These are phyloP conservation scores for Melanotaenia duboulayi DNA, from an alignment of 2,113 vertebrate genomes.

Conservation along the genomic window DNA sequence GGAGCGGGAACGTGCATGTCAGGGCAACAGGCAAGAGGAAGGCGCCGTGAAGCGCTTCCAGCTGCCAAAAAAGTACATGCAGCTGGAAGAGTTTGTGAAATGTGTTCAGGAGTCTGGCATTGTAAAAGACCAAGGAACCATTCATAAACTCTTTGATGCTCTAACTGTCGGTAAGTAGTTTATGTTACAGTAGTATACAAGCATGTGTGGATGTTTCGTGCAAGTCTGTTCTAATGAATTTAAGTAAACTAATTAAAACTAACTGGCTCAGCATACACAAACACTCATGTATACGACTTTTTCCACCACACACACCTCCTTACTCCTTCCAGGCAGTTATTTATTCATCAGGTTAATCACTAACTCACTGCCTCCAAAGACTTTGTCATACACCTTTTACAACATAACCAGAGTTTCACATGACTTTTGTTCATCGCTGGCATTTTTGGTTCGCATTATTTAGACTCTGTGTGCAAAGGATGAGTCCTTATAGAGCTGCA, in stretches of 20 bases:
- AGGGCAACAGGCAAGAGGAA: conserved; percentile 66
- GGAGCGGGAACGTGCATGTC: conserved; percentile 78
- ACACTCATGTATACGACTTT: not conserved
- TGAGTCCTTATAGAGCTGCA: not conserved
- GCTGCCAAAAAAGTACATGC: conserved; percentile 92
- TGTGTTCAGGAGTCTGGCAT: conserved; percentile 95
- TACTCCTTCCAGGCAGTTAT: conserved; percentile 43
- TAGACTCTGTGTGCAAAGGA: not conserved
- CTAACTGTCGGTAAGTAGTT: conserved; percentile 88
- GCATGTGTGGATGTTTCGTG: not conserved
- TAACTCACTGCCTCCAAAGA: conserved; percentile 42
- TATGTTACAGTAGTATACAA: not conserved
- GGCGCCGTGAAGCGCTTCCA: conserved; percentile 89
- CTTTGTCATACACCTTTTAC: not conserved
- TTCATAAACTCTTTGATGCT: conserved; percentile 91
- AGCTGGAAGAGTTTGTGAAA: conserved; percentile 90
- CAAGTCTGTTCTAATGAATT: not conserved
- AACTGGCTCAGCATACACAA: not conserved
- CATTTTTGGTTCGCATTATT: not conserved
- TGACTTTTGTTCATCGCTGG: not conserved
- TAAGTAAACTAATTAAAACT: not conserved
- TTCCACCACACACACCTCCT: not conserved
- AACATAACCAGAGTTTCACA: conserved; percentile 8
- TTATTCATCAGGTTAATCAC: conserved; percentile 62
- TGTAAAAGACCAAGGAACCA: conserved; percentile 88